Evolutionary conservation across 1,140 invertebrate genomes (phyloP).

Genomic region (Drosophila pectinifera): DNA sequence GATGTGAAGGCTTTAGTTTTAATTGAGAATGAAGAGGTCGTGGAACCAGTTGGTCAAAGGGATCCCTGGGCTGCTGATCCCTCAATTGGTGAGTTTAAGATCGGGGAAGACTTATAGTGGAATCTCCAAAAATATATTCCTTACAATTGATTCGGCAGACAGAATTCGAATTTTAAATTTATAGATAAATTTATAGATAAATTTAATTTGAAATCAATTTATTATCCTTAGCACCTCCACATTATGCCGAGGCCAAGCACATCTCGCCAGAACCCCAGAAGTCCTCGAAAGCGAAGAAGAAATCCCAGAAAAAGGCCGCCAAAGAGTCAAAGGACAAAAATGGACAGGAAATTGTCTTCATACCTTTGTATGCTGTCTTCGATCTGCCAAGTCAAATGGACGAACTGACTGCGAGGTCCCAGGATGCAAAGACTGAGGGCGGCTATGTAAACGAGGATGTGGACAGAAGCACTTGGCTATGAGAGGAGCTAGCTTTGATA

Average conservation of each 20-base stretch:
- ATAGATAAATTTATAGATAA: too few species aligned
- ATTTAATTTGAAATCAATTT: neutral
- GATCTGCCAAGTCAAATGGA: constrained; percentile 44
- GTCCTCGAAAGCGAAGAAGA: constrained; percentile 18
- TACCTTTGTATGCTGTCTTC: constrained; percentile 69
- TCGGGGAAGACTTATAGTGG: too few species aligned
- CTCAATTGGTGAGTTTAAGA: constrained; percentile 48
- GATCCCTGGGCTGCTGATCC: constrained; percentile 59
- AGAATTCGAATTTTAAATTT: neutral
- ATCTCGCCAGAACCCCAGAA: constrained; percentile 22
- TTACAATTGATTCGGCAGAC: too few species aligned
- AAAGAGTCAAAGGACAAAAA: constrained; percentile 8
- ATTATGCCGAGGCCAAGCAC: constrained; percentile 60
- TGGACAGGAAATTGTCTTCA: constrained; percentile 15
- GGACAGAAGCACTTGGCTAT: constrained; percentile 56
- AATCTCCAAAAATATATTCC: neutral
- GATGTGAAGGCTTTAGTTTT: constrained; percentile 59
- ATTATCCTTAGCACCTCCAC: constrained; percentile 50
- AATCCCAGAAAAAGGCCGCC: constrained; percentile 10
- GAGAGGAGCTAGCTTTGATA: neutral
- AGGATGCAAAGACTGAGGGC: neutral
- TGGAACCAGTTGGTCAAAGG: neutral
- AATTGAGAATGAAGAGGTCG: constrained; percentile 13
- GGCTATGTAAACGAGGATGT: constrained; percentile 26
- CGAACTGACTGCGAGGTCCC: constrained; percentile 5